Base-by-base conservation (phyloP, 2,797 vertebrate species). In the Otus scops region DNA sequence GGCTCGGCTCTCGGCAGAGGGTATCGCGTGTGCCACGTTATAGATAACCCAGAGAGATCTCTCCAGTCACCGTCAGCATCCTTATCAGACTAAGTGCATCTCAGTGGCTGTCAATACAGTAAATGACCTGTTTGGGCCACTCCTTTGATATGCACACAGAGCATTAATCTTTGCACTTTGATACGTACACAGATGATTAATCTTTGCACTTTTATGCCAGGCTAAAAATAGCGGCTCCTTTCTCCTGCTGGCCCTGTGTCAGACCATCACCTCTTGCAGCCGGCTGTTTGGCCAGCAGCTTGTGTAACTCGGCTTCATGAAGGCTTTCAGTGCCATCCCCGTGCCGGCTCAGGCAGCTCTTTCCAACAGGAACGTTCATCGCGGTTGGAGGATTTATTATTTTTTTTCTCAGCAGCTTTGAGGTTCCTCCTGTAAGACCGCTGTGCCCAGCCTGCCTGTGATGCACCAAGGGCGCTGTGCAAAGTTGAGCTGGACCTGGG, bases 171-270 rank as follows among this genome's bases (percentile, higher is more conserved):
- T 93, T 53, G 68, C 71, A 39, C 43, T 45, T 45, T 21, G 43
- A 45, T 45, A 45, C 43, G 43, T 21, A 45, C 20, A 80, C 61
- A 80, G 68, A 85, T 26, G 56, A 75, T 93, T 88, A 54, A 86
- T 93, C 81, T 93, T 93, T 53, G 68, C 71, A 36, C 26, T 80
- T 92, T 75, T 53, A 68, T 91, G 51, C 71, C 79, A 20, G 38
- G 88, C 43, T 97, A 85, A 95, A 95, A 97, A 95, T 91, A 94
- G 91, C 59, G 4, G 18, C 78, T 88, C 70, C 85, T 75, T 69
- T 56, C 85, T 82, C 39, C 73, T 14, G 50, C 88, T 89, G 93
- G 91, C 91, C 59, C 2, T 0, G 38, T 77, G 71, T 94, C 92
- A 68, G 64, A 21, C 63, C 50, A 50, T 96, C 90, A 81, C 96